A percentile compares a stretch with the other conserved stretches of the same genome.
These are phyloP conservation scores for Leptothorax acervorum DNA, from an alignment of 2,888 invertebrate genomes.

Conservation along the genomic window DNA sequence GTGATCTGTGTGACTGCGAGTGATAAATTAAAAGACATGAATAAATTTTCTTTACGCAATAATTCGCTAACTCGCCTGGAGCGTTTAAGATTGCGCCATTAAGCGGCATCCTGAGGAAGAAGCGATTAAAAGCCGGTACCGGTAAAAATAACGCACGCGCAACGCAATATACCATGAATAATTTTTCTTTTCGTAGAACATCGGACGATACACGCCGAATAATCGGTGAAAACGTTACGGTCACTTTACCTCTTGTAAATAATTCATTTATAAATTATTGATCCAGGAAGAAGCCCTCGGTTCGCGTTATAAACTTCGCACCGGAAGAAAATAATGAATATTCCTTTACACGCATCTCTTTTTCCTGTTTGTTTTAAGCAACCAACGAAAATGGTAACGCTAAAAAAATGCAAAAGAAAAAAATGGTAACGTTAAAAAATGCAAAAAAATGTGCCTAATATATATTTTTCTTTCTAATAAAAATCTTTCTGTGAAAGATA, in stretches of 20 bases:
- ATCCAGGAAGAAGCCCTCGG: constrained; percentile 63
- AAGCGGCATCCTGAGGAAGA: background rate
- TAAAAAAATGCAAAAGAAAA: background rate
- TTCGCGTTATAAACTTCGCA: background rate
- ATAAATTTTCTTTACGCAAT: constrained; percentile 10
- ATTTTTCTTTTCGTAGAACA: constrained; percentile 35
- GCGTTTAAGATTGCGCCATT: background rate
- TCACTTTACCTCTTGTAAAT: constrained; percentile 63
- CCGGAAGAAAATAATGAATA: constrained; percentile 7
- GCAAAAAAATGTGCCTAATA: background rate
- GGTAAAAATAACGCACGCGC: background rate
- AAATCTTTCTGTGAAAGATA: background rate
- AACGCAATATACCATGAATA: constrained; percentile 32
- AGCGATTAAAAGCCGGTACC: background rate
- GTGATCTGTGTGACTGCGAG: background rate
- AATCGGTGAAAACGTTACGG: constrained; percentile 44
- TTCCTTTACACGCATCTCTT: background rate
- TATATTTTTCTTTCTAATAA: background rate
- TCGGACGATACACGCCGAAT: constrained; percentile 24
- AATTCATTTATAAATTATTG: constrained; percentile 77
- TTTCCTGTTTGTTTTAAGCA: background rate
- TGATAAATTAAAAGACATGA: constrained; percentile 16
- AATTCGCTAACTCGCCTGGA: background rate
- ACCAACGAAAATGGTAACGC: background rate
- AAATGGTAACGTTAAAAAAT: background rate